Conservation (phyloP, 2,888 invertebrate genomes). For the Luperina nickerlii region DNA sequence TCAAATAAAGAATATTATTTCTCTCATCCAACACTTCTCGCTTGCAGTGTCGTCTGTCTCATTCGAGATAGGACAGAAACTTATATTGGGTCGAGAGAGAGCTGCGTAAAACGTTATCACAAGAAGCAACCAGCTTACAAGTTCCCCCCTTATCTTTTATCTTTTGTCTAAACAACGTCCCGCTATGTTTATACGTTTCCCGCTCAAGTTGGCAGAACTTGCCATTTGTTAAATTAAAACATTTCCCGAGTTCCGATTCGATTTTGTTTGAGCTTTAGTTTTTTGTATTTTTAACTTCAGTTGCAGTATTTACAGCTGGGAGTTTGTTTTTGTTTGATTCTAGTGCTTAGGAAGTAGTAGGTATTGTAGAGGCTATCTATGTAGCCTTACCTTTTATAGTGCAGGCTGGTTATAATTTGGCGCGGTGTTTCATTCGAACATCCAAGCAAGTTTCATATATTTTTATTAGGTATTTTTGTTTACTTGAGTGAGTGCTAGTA, state of each 20-base stretch:
- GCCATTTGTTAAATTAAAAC: conserved; percentile 72
- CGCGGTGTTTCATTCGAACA: too few species aligned
- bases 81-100: conserved; percentile 76
- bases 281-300: conserved; percentile 34
- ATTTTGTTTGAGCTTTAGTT: conserved; percentile 58
- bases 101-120: conserved; percentile 77
- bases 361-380: too few species aligned
- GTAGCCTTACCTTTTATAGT: too few species aligned
- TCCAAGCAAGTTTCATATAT: too few species aligned
- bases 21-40: conserved; percentile 17
- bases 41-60: conserved; percentile 30
- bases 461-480: too few species aligned
- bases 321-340: conserved; percentile 6
- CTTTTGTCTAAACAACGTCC: conserved; percentile 77
- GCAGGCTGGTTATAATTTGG: too few species aligned
- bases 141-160: conserved; percentile 75
- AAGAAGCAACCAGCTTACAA: conserved; percentile 75
- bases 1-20: background rate
- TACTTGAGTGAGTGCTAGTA: too few species aligned
- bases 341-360: background rate
- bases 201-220: conserved; percentile 62
- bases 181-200: conserved; percentile 69
- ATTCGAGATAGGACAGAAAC: conserved; percentile 74
- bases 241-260: conserved; percentile 63
- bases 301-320: conserved; percentile 17